phyloP scores from a whole-genome alignment of 1,140 invertebrate species.

The Drosophila murphyi region DNA sequence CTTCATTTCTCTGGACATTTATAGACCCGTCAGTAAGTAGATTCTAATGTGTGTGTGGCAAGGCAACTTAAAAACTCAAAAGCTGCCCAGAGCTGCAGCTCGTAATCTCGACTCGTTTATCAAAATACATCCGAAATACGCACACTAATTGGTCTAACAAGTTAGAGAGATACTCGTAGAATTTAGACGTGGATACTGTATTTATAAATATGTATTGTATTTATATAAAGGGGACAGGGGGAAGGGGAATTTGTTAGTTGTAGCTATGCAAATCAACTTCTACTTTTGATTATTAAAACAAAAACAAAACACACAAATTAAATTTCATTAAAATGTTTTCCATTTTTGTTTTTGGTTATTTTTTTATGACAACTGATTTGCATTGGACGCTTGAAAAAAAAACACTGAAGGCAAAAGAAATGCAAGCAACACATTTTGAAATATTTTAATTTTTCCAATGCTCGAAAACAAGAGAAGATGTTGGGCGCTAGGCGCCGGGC shows the following conservation, averaged over 20 bases:
- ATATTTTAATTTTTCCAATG: conserved; percentile 1
- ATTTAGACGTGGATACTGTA: conserved; percentile 6
- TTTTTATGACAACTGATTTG: conserved; percentile 34
- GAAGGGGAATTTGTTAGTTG: conserved; percentile 14
- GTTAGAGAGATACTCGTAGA: conserved; percentile 24
- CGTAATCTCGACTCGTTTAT: conserved; percentile 69
- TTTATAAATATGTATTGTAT: neutral
- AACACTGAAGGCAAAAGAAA: conserved; percentile 5
- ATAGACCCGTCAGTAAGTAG: conserved; percentile 62
- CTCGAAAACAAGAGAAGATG: neutral
- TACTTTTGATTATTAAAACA: conserved; percentile 48
- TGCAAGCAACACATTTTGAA: neutral
- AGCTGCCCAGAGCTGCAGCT: conserved; percentile 28
- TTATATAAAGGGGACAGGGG: neutral
- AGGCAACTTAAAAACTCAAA: neutral
- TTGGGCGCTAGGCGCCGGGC: conserved; percentile 22
- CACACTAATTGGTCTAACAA: conserved; percentile 66
- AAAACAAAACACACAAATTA: conserved; percentile 36
- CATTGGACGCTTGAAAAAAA: conserved; percentile 1
- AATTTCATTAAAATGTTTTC: conserved; percentile 43
- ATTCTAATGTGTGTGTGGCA: conserved; percentile 36
- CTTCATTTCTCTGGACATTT: conserved; percentile 70
- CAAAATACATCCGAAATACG: conserved; percentile 56
- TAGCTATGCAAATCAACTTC: conserved; percentile 45
- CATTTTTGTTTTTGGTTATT: conserved; percentile 28